Percentiles rank a stretch among this genome's conserved stretches.
Evolutionary conservation across 2,888 invertebrate genomes (phyloP).

Genomic region (Chromoteleia sp.): DNA sequence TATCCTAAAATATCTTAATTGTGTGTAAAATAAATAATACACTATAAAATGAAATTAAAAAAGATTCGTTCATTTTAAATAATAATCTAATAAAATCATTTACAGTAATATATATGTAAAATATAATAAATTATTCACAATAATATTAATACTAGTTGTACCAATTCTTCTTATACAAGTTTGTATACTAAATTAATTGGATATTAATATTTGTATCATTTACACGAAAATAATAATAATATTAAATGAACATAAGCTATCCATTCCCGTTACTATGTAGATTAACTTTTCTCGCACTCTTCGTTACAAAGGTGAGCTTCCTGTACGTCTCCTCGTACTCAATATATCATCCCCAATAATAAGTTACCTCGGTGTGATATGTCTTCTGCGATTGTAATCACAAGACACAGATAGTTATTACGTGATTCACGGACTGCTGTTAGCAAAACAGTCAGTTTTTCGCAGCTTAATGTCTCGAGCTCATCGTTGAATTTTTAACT

Average conservation of each 20-base stretch:
- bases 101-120: too few relatives aligned
- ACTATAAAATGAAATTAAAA: too few relatives aligned
- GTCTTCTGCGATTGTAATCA: constrained; percentile 41
- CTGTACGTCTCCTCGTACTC: constrained; percentile 3
- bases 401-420: constrained; percentile 11
- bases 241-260: neutral
- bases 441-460: constrained; percentile 24
- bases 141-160: too few relatives aligned
- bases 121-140: too few relatives aligned
- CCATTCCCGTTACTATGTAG: constrained; percentile 12
- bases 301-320: constrained; percentile 13
- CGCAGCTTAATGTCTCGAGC: constrained; percentile 17
- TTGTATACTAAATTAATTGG: too few relatives aligned
- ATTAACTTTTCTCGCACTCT: constrained; percentile 19
- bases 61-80: too few relatives aligned
- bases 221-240: neutral
- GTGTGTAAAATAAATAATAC: too few relatives aligned
- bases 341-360: constrained; percentile 37
- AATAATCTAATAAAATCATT: too few relatives aligned
- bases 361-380: constrained; percentile 12
- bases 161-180: too few relatives aligned
- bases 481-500: constrained; percentile 22
- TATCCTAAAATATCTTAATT: too few relatives aligned
- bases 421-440: constrained; percentile 1
- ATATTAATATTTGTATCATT: too few relatives aligned